A percentile compares a stretch with the other conserved stretches of the same genome.
Conservation (phyloP, 2,797 vertebrate genomes). For the Coregonus suidteri region DNA sequence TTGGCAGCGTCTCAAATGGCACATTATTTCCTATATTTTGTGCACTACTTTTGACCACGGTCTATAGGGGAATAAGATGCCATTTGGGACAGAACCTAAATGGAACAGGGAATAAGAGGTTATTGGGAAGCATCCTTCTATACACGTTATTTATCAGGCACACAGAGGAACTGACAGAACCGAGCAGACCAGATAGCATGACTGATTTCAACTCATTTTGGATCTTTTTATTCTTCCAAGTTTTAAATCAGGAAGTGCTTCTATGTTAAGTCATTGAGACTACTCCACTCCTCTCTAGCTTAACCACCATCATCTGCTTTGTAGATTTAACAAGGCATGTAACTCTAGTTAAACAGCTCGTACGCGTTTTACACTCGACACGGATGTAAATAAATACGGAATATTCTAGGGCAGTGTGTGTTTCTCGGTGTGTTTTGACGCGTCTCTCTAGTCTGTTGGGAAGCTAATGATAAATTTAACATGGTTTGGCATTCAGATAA, state of each 20-base stretch:
- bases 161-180: constrained; percentile 31
- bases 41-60: constrained; percentile 57
- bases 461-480: background rate
- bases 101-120: background rate
- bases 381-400: constrained; percentile 6
- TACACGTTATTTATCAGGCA: constrained; percentile 28
- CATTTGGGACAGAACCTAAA: background rate
- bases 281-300: constrained; percentile 28
- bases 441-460: background rate
- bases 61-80: background rate
- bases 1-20: constrained; percentile 64
- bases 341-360: constrained; percentile 17
- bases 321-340: constrained; percentile 26
- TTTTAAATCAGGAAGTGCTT: constrained; percentile 83
- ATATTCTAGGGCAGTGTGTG: background rate
- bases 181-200: constrained; percentile 58
- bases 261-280: constrained; percentile 58
- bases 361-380: constrained; percentile 15
- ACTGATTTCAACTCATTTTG: constrained; percentile 56
- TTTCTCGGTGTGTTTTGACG: background rate
- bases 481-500: background rate
- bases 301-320: constrained; percentile 23
- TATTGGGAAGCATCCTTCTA: background rate
- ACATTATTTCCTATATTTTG: constrained; percentile 11
- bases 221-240: constrained; percentile 79